These are phyloP conservation scores for Holacanthella duospinosa DNA, from an alignment of 2,888 invertebrate genomes.

Conservation along the genomic window DNA sequence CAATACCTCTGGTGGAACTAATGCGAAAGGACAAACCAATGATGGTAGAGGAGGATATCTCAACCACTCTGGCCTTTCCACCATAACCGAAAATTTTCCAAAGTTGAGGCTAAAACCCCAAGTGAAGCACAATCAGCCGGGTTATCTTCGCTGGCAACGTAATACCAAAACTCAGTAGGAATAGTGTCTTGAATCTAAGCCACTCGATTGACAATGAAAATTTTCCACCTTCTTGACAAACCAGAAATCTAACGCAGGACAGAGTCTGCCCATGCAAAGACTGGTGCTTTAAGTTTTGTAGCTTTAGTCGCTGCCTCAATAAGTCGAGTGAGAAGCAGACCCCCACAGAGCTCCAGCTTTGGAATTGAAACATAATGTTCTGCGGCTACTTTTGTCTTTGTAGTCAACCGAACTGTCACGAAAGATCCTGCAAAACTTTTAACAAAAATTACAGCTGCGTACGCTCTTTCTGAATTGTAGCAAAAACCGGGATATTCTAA, in stretches of 20 bases:
- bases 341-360: constrained; percentile 38
- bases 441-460: constrained; percentile 34
- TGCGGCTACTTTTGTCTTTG: constrained; percentile 36
- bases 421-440: constrained; percentile 9
- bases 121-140: neutral
- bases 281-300: no score
- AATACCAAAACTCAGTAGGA: neutral
- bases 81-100: neutral
- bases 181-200: neutral
- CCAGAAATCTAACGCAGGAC: neutral
- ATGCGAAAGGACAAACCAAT: no score
- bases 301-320: neutral
- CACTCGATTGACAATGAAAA: neutral
- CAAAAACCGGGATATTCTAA: constrained; percentile 35
- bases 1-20: no score
- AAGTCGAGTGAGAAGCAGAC: constrained; percentile 23
- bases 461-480: constrained; percentile 31
- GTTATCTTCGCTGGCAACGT: neutral
- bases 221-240: neutral
- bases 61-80: neutral
- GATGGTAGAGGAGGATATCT: neutral
- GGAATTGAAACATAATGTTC: constrained; percentile 36
- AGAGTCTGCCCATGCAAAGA: neutral
- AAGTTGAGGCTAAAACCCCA: neutral
- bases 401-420: constrained; percentile 20